A percentile compares a stretch with the other conserved stretches of the same genome.
Conservation (phyloP, 2,888 invertebrate species). For the Isotomurus palustris region DNA sequence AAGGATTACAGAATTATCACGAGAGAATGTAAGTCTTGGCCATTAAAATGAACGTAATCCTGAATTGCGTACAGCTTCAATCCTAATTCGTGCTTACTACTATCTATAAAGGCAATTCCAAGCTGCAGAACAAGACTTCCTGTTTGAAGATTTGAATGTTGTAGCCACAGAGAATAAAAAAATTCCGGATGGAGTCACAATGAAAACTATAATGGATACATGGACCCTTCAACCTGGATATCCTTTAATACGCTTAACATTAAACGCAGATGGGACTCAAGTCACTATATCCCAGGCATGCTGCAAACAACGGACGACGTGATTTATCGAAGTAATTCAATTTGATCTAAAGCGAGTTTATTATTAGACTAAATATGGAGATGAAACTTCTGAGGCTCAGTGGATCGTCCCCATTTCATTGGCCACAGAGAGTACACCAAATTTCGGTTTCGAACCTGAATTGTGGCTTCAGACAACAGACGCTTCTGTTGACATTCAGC, state of each 20-base stretch:
- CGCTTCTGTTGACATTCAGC: background rate
- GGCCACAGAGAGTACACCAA: slow-evolving; percentile 13
- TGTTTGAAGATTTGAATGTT: slow-evolving; percentile 15
- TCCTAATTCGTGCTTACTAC: too few relatives aligned
- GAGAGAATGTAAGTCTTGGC: slow-evolving; percentile 8
- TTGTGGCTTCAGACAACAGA: slow-evolving; percentile 16
- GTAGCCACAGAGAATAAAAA: slow-evolving; percentile 12
- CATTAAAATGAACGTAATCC: too few relatives aligned
- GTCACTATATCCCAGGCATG: too few relatives aligned
- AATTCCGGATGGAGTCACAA: slow-evolving; percentile 7
- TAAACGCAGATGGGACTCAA: too few relatives aligned
- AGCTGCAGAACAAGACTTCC: slow-evolving; percentile 18
- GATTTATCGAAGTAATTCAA: too few relatives aligned
- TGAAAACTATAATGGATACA: slow-evolving; percentile 14
- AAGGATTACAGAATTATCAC: slow-evolving; percentile 14
- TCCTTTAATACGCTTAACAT: too few relatives aligned
- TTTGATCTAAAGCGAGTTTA: too few relatives aligned
- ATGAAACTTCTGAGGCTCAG: background rate
- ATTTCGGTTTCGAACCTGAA: slow-evolving; percentile 22
- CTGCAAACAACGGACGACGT: too few relatives aligned
- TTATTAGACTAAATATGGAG: background rate
- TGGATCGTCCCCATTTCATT: slow-evolving; percentile 23
- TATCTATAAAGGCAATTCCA: slow-evolving; percentile 3
- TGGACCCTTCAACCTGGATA: slow-evolving; percentile 25
- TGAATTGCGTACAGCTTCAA: too few relatives aligned